Evolutionary conservation across 2,113 vertebrate species (phyloP).

Genomic region (Catharus minimus): DNA sequence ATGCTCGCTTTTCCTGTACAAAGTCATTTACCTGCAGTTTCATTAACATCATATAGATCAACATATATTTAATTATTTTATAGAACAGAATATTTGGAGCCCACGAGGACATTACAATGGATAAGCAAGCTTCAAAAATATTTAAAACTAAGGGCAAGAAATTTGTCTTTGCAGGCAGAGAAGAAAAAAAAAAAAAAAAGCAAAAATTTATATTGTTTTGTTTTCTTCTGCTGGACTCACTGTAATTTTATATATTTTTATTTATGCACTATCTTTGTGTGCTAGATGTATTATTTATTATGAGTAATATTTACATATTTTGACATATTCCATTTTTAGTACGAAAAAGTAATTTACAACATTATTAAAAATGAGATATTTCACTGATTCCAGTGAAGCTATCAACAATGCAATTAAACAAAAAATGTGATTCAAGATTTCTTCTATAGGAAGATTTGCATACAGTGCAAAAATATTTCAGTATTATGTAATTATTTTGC

Average conservation of each 20-base stretch:
- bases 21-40: background rate
- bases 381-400: background rate
- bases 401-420: background rate
- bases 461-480: background rate
- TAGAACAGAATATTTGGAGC: background rate
- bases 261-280: background rate
- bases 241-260: background rate
- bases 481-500: background rate
- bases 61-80: background rate
- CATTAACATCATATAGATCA: background rate
- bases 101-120: background rate
- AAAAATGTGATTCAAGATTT: background rate
- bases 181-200: background rate
- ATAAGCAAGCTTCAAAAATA: background rate
- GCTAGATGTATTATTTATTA: background rate
- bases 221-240: background rate
- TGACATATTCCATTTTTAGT: background rate
- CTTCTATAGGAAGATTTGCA: background rate
- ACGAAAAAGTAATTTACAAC: background rate
- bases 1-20: background rate
- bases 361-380: background rate
- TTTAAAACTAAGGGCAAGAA: background rate
- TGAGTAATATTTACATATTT: background rate
- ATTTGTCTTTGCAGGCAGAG: background rate
- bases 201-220: background rate